These are phyloP conservation scores for Seira ritae DNA, from an alignment of 2,888 invertebrate genomes.

Conservation along the genomic window DNA sequence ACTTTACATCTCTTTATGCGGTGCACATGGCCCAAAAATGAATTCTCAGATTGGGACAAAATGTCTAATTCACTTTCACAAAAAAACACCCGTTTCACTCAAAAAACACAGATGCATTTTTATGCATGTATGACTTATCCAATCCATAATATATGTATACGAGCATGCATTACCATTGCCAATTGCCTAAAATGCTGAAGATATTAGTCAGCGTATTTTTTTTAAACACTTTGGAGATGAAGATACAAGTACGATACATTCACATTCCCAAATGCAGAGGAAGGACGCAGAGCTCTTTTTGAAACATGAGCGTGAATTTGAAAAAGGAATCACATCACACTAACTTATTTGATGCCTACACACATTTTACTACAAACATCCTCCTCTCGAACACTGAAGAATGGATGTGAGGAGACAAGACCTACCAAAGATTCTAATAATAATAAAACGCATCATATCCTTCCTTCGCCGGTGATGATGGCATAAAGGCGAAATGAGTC, in stretches of 20 bases:
- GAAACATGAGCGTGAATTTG: neutral
- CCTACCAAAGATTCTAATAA: constrained; percentile 18
- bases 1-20: neutral
- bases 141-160: too few relatives aligned
- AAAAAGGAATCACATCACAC: neutral
- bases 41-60: neutral
- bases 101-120: constrained; percentile 1
- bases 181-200: too few relatives aligned
- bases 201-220: too few relatives aligned
- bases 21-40: constrained; percentile 5
- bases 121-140: too few relatives aligned
- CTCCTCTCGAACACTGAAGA: constrained; percentile 22
- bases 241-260: too few relatives aligned
- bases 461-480: constrained; percentile 11
- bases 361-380: neutral
- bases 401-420: constrained; percentile 1
- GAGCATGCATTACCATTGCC: too few relatives aligned
- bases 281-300: too few relatives aligned
- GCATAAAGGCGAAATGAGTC: constrained; percentile 10
- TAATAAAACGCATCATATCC: constrained; percentile 32
- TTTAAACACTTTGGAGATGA: too few relatives aligned
- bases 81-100: constrained; percentile 5
- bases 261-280: too few relatives aligned
- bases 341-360: too few relatives aligned
- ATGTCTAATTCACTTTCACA: neutral